phyloP scores from a whole-genome alignment of 2,888 invertebrate species.

The Onchidella celtica region DNA sequence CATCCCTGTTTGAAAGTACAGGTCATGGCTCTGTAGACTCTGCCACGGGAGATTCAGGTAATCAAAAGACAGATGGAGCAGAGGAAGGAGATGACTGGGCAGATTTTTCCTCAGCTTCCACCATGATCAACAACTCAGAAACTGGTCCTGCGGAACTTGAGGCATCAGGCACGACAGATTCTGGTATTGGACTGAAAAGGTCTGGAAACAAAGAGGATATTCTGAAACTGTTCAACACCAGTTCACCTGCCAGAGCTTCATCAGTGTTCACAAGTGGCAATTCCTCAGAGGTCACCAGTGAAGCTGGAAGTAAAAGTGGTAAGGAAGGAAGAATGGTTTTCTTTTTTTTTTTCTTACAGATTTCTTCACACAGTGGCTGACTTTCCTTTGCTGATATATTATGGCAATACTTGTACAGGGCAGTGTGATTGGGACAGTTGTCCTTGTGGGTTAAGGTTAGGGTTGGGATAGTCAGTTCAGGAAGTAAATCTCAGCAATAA shows the following conservation, averaged over 20 bases:
- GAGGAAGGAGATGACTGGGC: slow-evolving; percentile 61
- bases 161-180: neutral
- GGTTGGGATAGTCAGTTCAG: too few species aligned
- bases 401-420: too few species aligned
- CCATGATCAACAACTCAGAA: neutral
- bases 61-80: neutral
- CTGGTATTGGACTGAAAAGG: neutral
- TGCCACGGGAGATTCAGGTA: neutral
- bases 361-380: too few species aligned
- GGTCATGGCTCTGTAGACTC: slow-evolving; percentile 43
- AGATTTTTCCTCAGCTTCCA: slow-evolving; percentile 56
- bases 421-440: too few species aligned
- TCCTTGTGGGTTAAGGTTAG: too few species aligned
- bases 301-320: slow-evolving; percentile 24
- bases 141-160: neutral
- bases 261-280: neutral
- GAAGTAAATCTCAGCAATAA: too few species aligned
- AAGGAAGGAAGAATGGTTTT: neutral
- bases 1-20: slow-evolving; percentile 41
- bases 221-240: slow-evolving; percentile 2
- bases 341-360: slow-evolving; percentile 7
- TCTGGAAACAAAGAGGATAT: slow-evolving; percentile 28
- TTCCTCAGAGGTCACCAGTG: slow-evolving; percentile 6
- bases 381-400: too few species aligned
- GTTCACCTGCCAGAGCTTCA: neutral